Percentiles rank a stretch among this genome's conserved stretches.
Evolutionary conservation across 2,113 vertebrate species (phyloP).

Genomic region (Mirounga angustirostris): DNA sequence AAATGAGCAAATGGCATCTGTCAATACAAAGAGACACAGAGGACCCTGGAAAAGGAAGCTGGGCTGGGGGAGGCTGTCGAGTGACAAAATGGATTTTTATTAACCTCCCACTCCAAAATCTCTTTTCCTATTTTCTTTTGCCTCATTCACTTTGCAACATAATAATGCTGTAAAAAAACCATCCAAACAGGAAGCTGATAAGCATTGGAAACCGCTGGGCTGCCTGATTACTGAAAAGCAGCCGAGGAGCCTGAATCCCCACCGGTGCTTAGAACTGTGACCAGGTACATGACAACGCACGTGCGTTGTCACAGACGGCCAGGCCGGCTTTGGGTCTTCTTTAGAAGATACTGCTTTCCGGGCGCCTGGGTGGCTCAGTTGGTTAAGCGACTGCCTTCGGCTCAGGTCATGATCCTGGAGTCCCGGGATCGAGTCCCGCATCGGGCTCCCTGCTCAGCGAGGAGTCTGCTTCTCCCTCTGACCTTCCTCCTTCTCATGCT

Average conservation of each 20-base stretch:
- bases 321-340: neutral
- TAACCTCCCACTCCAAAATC: conserved; percentile 85
- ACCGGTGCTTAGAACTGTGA: neutral
- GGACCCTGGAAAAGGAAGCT: conserved; percentile 84
- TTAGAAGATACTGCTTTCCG: accelerated
- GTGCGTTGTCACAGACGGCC: accelerated
- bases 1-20: conserved; percentile 92
- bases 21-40: conserved; percentile 89
- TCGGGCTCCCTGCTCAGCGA: too few relatives aligned
- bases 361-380: too few relatives aligned
- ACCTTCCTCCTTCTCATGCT: too few relatives aligned
- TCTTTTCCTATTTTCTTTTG: conserved; percentile 83
- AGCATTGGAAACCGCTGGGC: conserved; percentile 49
- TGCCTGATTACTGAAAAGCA: neutral
- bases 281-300: neutral
- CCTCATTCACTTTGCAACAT: conserved; percentile 85
- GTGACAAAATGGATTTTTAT: conserved; percentile 89
- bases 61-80: conserved; percentile 78
- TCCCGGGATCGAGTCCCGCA: too few relatives aligned
- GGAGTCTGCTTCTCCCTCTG: too few relatives aligned
- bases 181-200: conserved; percentile 76
- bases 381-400: too few relatives aligned
- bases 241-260: neutral
- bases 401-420: too few relatives aligned
- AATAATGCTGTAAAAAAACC: conserved; percentile 83